Conservation (phyloP, 2,888 invertebrate species). For the Bombyx huttoni region DNA sequence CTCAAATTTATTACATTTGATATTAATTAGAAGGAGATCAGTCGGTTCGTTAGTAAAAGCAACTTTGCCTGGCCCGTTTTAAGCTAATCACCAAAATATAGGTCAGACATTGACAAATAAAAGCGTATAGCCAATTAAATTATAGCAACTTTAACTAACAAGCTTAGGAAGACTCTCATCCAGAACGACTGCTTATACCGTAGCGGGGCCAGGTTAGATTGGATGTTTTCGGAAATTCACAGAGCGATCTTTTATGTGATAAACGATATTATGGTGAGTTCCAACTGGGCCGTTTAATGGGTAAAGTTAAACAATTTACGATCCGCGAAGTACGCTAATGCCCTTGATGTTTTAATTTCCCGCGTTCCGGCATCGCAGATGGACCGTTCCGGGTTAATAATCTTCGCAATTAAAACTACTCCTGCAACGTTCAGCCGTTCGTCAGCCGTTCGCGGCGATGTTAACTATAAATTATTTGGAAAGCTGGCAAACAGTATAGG, state of each 20-base stretch:
- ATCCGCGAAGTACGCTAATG: slow-evolving; percentile 40
- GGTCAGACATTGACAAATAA: neutral
- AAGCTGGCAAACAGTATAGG: too few species aligned
- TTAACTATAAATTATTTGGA: too few species aligned
- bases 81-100: neutral
- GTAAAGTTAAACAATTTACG: slow-evolving; percentile 51
- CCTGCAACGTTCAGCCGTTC: too few species aligned
- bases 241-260: slow-evolving; percentile 19
- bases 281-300: slow-evolving; percentile 32
- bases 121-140: neutral
- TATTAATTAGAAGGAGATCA: too few species aligned
- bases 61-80: neutral
- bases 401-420: too few species aligned
- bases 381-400: neutral
- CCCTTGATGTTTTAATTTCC: slow-evolving; percentile 48
- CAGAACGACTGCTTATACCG: neutral
- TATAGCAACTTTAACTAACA: neutral
- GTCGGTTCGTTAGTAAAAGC: neutral
- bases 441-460: too few species aligned
- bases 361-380: slow-evolving; percentile 7
- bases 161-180: too few species aligned
- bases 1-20: too few species aligned
- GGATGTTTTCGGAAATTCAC: slow-evolving; percentile 4
- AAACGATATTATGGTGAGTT: slow-evolving; percentile 19
- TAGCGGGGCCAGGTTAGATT: neutral